phyloP scores from a whole-genome alignment of 2,888 invertebrate genomes.

The Pammene aurita region DNA sequence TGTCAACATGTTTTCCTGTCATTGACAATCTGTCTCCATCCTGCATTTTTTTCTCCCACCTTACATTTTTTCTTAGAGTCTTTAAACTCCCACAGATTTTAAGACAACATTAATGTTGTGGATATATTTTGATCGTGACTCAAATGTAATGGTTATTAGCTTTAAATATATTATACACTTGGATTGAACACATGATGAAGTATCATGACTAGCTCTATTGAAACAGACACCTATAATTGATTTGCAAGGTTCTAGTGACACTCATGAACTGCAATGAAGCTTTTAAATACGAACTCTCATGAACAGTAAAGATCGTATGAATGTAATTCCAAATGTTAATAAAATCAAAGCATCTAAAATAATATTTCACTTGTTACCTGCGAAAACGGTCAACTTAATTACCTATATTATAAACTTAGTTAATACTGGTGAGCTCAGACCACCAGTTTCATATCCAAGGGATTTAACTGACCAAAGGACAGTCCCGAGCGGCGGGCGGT shows the following conservation, averaged over 20 bases:
- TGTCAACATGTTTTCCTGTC: too few relatives aligned
- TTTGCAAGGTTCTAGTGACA: conserved; percentile 43
- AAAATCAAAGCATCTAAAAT: conserved; percentile 12
- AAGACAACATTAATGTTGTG: not conserved
- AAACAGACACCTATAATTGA: conserved; percentile 45
- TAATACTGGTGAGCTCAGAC: conserved; percentile 57
- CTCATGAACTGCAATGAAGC: conserved; percentile 14
- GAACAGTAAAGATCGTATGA: not conserved
- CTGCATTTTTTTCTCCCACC: too few relatives aligned
- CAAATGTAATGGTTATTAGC: conserved; percentile 16
- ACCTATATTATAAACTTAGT: conserved; percentile 43
- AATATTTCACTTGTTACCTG: conserved; percentile 6
- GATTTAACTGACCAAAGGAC: conserved; percentile 77
- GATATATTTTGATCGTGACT: conserved; percentile 6
- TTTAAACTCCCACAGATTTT: too few relatives aligned
- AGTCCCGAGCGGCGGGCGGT: conserved; percentile 58
- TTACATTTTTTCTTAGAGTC: too few relatives aligned
- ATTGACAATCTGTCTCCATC: too few relatives aligned
- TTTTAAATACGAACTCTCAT: conserved; percentile 19
- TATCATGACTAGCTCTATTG: conserved; percentile 41
- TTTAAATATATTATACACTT: conserved; percentile 18
- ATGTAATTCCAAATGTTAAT: conserved; percentile 20
- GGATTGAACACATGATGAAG: conserved; percentile 31
- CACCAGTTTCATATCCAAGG: conserved; percentile 65
- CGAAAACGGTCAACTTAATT: conserved; percentile 27